A percentile compares a stretch with the other conserved stretches of the same genome.
Evolutionary conservation across 35 echinoderm and acorn worm genomes (phyloP).

Genomic region (Stichopus chloronotus): DNA sequence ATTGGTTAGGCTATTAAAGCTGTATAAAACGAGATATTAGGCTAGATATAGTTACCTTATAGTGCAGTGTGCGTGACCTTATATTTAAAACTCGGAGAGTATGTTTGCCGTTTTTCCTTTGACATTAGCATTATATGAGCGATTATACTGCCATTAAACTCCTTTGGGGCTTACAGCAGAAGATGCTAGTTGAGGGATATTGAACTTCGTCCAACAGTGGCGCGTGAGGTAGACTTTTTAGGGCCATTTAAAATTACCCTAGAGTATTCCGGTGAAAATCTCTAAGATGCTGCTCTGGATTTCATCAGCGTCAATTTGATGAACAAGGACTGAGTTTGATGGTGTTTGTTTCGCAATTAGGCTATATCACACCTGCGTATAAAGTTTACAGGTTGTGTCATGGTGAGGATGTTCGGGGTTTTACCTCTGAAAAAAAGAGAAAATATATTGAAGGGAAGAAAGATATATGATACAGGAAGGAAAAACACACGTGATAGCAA

Average conservation of each 20-base stretch:
- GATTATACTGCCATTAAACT: not conserved
- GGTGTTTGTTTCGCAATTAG: slow-evolving; percentile 10
- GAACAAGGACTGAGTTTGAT: not conserved
- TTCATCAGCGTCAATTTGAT: not conserved
- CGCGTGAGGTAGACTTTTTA: slow-evolving; percentile 12
- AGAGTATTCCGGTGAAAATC: not conserved
- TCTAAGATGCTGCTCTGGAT: not conserved
- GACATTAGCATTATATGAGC: not conserved
- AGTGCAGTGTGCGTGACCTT: not conserved
- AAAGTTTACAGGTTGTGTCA: not conserved
- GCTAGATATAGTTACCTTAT: not conserved
- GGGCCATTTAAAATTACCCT: slow-evolving; percentile 10
- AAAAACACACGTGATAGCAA: too few relatives aligned
- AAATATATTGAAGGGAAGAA: too few relatives aligned
- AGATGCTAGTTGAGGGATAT: not conserved
- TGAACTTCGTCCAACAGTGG: not conserved
- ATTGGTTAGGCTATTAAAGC: not conserved
- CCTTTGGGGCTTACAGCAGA: not conserved
- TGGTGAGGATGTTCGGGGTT: too few relatives aligned
- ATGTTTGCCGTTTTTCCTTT: not conserved
- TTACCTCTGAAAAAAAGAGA: too few relatives aligned
- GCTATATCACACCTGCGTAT: not conserved
- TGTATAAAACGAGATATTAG: not conserved
- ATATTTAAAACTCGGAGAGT: not conserved
- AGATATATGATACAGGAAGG: too few relatives aligned